These are phyloP conservation scores for Hoplostethus atlanticus DNA, from an alignment of 2,797 vertebrate species.

Conservation along the genomic window DNA sequence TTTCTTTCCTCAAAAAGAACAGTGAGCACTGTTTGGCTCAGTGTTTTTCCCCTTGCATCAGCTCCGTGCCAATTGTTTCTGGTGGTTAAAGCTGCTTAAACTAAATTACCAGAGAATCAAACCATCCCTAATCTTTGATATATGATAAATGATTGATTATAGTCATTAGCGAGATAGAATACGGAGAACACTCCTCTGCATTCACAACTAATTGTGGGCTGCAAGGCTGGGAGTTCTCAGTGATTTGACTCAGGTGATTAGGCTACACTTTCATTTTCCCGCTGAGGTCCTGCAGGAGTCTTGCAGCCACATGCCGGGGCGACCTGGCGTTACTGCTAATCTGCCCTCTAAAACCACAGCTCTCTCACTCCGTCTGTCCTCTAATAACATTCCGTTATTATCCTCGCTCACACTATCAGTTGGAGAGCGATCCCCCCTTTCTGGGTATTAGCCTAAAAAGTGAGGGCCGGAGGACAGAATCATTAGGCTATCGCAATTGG, in stretches of 20 bases:
- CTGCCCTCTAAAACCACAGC: conserved; percentile 66
- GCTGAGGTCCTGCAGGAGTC: conserved; percentile 53
- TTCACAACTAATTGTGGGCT: conserved; percentile 62
- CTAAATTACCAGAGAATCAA: conserved; percentile 64
- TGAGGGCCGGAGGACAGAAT: conserved; percentile 63
- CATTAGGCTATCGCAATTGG: conserved; percentile 55
- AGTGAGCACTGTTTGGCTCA: conserved; percentile 15
- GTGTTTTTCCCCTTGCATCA: conserved; percentile 42
- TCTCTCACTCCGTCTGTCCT: conserved; percentile 42
- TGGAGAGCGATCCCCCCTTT: conserved; percentile 38
- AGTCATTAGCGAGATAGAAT: conserved; percentile 68
- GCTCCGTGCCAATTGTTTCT: conserved; percentile 58
- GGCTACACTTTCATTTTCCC: conserved; percentile 66
- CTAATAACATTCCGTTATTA: conserved; percentile 77
- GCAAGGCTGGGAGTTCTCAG: conserved; percentile 60
- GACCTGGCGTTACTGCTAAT: conserved; percentile 74
- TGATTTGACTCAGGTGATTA: conserved; percentile 72
- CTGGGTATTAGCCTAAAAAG: conserved; percentile 56
- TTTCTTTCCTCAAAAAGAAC: conserved; percentile 33
- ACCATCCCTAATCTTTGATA: conserved; percentile 57
- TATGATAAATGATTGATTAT: conserved; percentile 77
- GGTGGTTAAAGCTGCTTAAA: conserved; percentile 50
- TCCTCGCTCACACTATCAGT: conserved; percentile 50
- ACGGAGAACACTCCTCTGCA: conserved; percentile 32
- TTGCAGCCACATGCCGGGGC: conserved; percentile 59